phyloP scores from a whole-genome alignment of 2,888 invertebrate species.

The Aphidius colemani region DNA sequence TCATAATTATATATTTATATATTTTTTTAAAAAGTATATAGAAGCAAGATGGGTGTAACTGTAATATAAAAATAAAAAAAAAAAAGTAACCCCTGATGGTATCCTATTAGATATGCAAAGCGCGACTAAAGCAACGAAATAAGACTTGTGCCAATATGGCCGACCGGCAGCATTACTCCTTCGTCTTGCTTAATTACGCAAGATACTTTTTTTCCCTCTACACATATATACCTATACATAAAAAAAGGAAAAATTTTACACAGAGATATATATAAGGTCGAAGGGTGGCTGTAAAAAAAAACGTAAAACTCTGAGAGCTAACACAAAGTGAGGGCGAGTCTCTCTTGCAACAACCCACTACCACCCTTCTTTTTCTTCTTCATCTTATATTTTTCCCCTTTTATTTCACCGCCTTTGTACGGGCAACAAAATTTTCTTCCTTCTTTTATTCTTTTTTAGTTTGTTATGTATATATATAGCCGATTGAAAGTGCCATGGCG shows the following conservation, averaged over 20 bases:
- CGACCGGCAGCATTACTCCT: conserved; percentile 48
- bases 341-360: conserved; percentile 21
- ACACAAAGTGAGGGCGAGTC: conserved; percentile 29
- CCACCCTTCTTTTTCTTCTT: conserved; percentile 26
- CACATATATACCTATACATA: neutral
- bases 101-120: conserved; percentile 20
- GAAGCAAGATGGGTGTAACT: neutral
- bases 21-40: neutral
- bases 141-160: conserved; percentile 48
- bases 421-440: conserved; percentile 16
- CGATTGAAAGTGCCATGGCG: conserved; percentile 22
- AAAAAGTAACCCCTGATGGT: conserved; percentile 1
- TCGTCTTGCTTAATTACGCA: conserved; percentile 60
- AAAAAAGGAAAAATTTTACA: neutral
- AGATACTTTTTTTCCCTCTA: conserved; percentile 62
- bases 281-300: conserved; percentile 15
- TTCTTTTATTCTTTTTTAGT: conserved; percentile 8
- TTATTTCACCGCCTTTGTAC: conserved; percentile 22
- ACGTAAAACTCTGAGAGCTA: conserved; percentile 18
- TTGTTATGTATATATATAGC: conserved; percentile 12
- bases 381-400: conserved; percentile 20
- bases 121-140: conserved; percentile 12
- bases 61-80: neutral
- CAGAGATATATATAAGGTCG: conserved; percentile 8
- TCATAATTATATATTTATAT: too few species aligned